Percentiles rank a stretch among this genome's conserved stretches.
Conservation (phyloP, 2,797 vertebrate genomes). For the Anomalospiza imberbis region DNA sequence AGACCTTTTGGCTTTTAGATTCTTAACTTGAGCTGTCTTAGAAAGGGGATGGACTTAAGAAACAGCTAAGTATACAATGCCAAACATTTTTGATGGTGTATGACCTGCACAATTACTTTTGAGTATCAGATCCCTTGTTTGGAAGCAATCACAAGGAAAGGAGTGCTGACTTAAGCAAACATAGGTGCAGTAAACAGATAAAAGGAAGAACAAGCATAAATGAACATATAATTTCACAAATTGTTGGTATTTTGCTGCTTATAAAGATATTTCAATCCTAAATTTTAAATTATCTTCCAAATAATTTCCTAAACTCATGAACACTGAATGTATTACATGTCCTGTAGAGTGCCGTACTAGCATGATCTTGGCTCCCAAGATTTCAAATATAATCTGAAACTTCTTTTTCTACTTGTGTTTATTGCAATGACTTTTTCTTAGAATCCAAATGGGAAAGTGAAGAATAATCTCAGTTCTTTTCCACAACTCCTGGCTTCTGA, state of each 20-base stretch:
- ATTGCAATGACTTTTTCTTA: background rate
- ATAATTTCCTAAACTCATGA: background rate
- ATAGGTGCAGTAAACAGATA: background rate
- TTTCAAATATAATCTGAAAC: background rate
- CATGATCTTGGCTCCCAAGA: background rate
- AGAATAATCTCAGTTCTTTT: background rate
- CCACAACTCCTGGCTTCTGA: background rate
- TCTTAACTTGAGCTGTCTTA: background rate
- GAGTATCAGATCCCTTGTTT: background rate
- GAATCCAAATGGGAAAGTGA: background rate
- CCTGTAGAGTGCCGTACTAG: background rate
- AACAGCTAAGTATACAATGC: background rate
- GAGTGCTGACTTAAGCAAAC: background rate
- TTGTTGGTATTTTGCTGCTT: background rate
- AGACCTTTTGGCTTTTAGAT: background rate
- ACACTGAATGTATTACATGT: background rate
- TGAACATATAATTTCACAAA: background rate
- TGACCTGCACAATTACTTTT: background rate
- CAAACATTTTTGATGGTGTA: background rate
- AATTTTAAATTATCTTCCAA: background rate
- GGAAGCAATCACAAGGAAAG: background rate
- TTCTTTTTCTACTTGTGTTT: background rate
- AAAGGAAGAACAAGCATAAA: background rate
- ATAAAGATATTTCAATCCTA: background rate
- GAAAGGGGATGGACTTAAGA: background rate